Conservation (phyloP, 2,797 vertebrate genomes). For the Erpetoichthys calabaricus region DNA sequence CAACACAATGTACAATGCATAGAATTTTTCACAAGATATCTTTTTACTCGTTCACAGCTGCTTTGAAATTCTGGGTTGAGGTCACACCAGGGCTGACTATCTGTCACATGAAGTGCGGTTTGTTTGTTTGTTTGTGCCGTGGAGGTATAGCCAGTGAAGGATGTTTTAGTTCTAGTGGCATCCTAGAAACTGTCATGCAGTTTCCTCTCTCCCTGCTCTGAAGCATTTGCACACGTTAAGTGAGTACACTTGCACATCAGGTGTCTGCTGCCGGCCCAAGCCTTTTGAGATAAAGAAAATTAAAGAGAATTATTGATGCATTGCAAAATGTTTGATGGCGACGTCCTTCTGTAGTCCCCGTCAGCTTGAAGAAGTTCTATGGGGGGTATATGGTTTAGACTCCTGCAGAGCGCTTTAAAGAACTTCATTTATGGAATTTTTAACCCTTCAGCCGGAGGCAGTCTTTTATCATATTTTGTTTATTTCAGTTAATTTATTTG, state of each 20-base stretch:
- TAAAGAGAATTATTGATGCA: constrained; percentile 86
- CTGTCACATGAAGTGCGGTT: too few species aligned
- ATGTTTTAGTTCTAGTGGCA: too few species aligned
- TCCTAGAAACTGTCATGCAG: too few species aligned
- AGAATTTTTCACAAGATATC: too few species aligned
- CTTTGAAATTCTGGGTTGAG: too few species aligned
- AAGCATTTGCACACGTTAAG: too few species aligned
- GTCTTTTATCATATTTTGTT: constrained; percentile 44
- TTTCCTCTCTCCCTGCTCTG: too few species aligned
- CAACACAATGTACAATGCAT: too few species aligned
- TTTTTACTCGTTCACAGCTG: too few species aligned
- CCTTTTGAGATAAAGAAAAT: constrained; percentile 74
- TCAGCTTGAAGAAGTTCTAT: constrained; percentile 53
- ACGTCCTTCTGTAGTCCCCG: constrained; percentile 58
- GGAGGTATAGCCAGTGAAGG: too few species aligned
- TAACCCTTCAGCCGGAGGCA: constrained; percentile 45
- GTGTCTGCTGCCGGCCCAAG: constrained; percentile 29
- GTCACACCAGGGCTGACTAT: too few species aligned
- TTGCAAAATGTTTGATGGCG: constrained; percentile 74
- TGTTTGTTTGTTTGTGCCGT: too few species aligned
- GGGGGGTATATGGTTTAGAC: constrained; percentile 21
- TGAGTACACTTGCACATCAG: constrained; percentile 17
- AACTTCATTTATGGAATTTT: constrained; percentile 38
- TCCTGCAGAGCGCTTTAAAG: constrained; percentile 8
- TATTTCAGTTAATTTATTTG: constrained; percentile 3